phyloP scores from a whole-genome alignment of 2,797 vertebrate species.

The Morelia viridis region DNA sequence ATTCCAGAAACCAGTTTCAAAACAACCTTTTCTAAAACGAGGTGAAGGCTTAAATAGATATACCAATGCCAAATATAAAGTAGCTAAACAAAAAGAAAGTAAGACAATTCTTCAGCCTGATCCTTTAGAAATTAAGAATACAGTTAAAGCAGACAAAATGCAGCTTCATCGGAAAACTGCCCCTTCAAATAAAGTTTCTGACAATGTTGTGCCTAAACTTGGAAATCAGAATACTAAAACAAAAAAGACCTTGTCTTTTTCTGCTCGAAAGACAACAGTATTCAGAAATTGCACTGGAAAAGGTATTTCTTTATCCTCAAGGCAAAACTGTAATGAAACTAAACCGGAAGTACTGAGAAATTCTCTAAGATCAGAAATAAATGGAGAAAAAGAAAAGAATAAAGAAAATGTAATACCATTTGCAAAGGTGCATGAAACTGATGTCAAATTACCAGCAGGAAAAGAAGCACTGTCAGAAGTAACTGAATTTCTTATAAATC shows the following conservation, averaged over 20 bases:
- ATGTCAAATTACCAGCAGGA: slow-evolving; percentile 41
- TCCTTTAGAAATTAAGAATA: slow-evolving; percentile 64
- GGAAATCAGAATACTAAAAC: slow-evolving; percentile 47
- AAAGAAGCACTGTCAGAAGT: slow-evolving; percentile 37
- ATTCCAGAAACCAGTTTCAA: slow-evolving; percentile 68
- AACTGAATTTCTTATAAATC: background rate
- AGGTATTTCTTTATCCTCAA: slow-evolving; percentile 57
- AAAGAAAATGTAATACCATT: slow-evolving; percentile 66
- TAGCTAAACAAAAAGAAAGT: slow-evolving; percentile 61
- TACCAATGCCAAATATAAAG: slow-evolving; percentile 71
- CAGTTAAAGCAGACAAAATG: slow-evolving; percentile 62
- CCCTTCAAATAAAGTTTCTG: slow-evolving; percentile 71
- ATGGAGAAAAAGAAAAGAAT: slow-evolving; percentile 50
- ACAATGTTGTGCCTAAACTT: slow-evolving; percentile 58
- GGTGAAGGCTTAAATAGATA: slow-evolving; percentile 90
- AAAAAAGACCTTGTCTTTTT: slow-evolving; percentile 52
- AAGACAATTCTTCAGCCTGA: slow-evolving; percentile 57
- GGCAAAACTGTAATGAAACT: slow-evolving; percentile 52
- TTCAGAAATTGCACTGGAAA: slow-evolving; percentile 72
- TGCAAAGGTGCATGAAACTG: slow-evolving; percentile 29
- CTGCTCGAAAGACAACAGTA: slow-evolving; percentile 65
- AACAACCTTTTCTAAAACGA: slow-evolving; percentile 86
- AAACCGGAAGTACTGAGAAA: slow-evolving; percentile 57
- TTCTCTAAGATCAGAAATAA: slow-evolving; percentile 54
- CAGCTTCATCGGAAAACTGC: slow-evolving; percentile 82